Conservation (phyloP, 2,797 vertebrate species). For the Phalanger gymnotis region DNA sequence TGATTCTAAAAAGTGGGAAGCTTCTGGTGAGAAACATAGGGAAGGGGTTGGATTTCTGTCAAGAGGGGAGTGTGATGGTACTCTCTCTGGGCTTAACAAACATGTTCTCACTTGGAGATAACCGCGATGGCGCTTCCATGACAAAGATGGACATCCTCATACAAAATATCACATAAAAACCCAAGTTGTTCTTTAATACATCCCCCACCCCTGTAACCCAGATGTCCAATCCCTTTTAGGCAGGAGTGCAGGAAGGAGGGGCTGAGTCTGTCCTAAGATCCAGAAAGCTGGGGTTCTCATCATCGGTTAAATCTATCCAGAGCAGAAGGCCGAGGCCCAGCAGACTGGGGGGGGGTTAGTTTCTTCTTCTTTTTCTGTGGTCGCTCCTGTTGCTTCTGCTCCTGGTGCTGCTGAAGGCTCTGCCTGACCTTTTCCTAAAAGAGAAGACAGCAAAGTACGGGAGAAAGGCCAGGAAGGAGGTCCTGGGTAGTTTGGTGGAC, state of each 20-base stretch:
- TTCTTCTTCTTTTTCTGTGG: constrained; percentile 12
- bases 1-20: background rate
- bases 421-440: constrained; percentile 86
- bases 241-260: background rate
- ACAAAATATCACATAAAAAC: background rate
- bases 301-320: constrained; percentile 91
- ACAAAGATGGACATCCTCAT: background rate
- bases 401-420: constrained; percentile 79
- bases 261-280: background rate
- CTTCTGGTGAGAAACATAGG: background rate
- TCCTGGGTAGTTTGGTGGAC: background rate
- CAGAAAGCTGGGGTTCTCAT: constrained; percentile 1
- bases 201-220: background rate
- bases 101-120: background rate
- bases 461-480: background rate
- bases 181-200: constrained; percentile 51
- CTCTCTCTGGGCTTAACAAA: background rate
- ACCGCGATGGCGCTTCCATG: background rate
- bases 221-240: background rate
- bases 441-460: background rate
- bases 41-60: background rate
- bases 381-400: constrained; percentile 64
- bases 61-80: background rate
- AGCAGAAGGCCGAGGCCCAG: constrained; percentile 79
- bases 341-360: background rate